These are phyloP conservation scores for Rhagonycha fulva DNA, from an alignment of 2,888 invertebrate genomes.

Conservation along the genomic window DNA sequence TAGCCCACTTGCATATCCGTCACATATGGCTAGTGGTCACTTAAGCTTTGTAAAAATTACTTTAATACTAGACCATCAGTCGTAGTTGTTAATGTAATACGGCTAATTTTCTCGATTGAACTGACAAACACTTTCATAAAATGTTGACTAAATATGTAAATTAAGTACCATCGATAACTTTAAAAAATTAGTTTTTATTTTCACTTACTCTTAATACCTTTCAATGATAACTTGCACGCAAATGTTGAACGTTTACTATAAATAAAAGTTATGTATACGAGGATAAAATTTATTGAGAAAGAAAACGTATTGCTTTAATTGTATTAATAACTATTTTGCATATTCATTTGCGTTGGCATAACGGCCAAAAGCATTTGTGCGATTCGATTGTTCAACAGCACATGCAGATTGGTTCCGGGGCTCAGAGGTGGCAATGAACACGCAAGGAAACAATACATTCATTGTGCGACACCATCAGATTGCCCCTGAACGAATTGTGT, in stretches of 20 bases:
- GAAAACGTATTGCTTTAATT: conserved; percentile 39
- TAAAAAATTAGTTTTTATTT: not conserved
- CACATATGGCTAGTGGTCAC: conserved; percentile 39
- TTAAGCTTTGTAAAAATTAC: conserved; percentile 28
- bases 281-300: not conserved
- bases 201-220: conserved; percentile 10
- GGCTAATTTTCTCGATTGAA: not conserved
- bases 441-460: conserved; percentile 45
- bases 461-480: conserved; percentile 39
- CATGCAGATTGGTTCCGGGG: conserved; percentile 52
- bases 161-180: not conserved
- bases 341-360: conserved; percentile 32
- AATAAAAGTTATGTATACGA: not conserved
- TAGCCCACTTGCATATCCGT: conserved; percentile 29
- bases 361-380: conserved; percentile 33
- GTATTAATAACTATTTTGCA: conserved; percentile 39
- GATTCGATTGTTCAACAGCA: conserved; percentile 24
- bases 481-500: conserved; percentile 35
- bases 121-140: not conserved
- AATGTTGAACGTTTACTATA: not conserved
- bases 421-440: conserved; percentile 47
- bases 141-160: not conserved
- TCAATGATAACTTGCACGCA: conserved; percentile 3
- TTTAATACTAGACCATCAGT: conserved; percentile 10
- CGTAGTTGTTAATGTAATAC: not conserved